Percentiles rank a stretch among this genome's conserved stretches.
These are phyloP conservation scores for Drosophila lini DNA, from an alignment of 1,140 invertebrate genomes.

Conservation along the genomic window DNA sequence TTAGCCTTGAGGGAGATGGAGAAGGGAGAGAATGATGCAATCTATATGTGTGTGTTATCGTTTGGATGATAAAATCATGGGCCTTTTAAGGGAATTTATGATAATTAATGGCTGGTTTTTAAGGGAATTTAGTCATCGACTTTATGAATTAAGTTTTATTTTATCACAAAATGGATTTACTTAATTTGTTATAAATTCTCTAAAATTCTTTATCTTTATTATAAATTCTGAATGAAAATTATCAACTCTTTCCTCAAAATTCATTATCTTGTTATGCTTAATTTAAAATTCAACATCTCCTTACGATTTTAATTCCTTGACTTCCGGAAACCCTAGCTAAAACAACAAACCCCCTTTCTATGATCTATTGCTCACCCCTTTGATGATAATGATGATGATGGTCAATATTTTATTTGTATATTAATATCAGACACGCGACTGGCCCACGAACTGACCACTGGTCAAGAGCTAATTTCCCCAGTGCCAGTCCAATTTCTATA, in stretches of 20 bases:
- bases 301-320: slow-evolving; percentile 6
- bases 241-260: background rate
- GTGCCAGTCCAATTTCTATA: slow-evolving; percentile 57
- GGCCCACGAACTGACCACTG: slow-evolving; percentile 68
- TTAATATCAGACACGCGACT: slow-evolving; percentile 77
- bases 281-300: background rate
- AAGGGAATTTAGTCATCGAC: background rate
- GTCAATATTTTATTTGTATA: slow-evolving; percentile 75
- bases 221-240: background rate
- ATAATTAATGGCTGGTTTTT: background rate
- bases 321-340: slow-evolving; percentile 3
- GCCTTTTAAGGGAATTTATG: slow-evolving; percentile 2
- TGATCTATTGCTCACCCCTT: slow-evolving; percentile 40
- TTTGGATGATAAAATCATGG: background rate
- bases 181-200: too few species aligned
- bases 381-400: slow-evolving; percentile 24
- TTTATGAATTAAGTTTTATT: background rate
- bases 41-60: background rate
- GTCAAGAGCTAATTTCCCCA: slow-evolving; percentile 64
- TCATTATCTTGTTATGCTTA: background rate
- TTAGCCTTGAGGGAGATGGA: slow-evolving; percentile 12
- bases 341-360: slow-evolving; percentile 24
- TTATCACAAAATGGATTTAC: too few species aligned
- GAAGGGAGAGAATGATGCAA: slow-evolving; percentile 21
- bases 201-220: too few species aligned